Evolutionary conservation across 2,113 vertebrate genomes (phyloP), one percentile per base, ranked within the genome.

Genomic region (Xyliphius kryptos): DNA sequence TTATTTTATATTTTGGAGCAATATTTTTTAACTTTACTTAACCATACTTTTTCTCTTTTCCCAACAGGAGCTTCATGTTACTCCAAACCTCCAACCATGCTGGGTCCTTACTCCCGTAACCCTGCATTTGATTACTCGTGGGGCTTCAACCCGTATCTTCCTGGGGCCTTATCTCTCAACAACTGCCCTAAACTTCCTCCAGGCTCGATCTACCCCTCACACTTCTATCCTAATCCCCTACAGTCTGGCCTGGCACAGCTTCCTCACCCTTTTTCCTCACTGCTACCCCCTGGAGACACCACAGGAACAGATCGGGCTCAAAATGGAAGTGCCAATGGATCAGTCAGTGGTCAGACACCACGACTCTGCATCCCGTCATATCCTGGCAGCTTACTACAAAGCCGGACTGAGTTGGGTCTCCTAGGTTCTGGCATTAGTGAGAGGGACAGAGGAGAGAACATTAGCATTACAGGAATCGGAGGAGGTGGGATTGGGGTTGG

Each of bases 111-210:
- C 22, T 73, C 88, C 44, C 85, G 91, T 63, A 89, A 77, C 61
- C 80, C 87, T 64, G 73, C 91, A 55, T 92, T 94, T 71, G 91
- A 95, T 72, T 93, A 92, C 80, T 87, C 91, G 51, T 95, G 92
- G 92, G 87, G 88, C 76, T 92, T 94, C 63, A 92, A 91, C 79
- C 91, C 92, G 0, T 94, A 94, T 76, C 87, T 93, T 56, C 82
- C 91, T 0, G 84, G 90, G 79, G 85, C 91, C 66, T 93, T 93
- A 84, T 91, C 91, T 51, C 83, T 91, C 64, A 87, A 85, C 69
- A 87, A 86, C 80, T 89, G 81, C 79, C 87, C 90, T 77, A 94
- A 94, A 85, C 80, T 94, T 60, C 86, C 91, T 52, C 85, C 92
- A 19, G 82, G 90, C 40, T 91, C 92, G 51, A 87, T 94, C 36